Percentiles rank a stretch among this genome's conserved stretches.
These are phyloP conservation scores for Hapalemur alaotrensis DNA, from an alignment of 2,797 vertebrate species.

Conservation along the genomic window DNA sequence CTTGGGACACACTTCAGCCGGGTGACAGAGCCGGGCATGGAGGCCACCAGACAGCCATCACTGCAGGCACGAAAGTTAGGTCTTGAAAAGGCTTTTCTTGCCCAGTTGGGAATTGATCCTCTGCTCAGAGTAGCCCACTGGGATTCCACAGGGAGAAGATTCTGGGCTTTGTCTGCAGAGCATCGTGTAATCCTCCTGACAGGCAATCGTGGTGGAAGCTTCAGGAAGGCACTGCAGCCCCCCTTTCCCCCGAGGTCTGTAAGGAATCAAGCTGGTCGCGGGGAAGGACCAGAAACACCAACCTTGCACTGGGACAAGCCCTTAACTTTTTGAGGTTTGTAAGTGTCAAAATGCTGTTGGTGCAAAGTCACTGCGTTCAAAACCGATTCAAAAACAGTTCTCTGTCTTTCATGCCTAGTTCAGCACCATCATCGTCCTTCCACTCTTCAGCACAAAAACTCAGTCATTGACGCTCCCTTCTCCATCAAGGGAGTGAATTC, in stretches of 20 bases:
- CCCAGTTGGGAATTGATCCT: not conserved
- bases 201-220: not conserved
- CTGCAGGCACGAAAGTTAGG: not conserved
- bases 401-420: not conserved
- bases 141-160: not conserved
- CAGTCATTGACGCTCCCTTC: not conserved
- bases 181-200: not conserved
- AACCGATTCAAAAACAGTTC: not conserved
- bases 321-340: not conserved
- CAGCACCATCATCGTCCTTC: too few species aligned
- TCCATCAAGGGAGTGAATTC: not conserved
- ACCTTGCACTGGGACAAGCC: fast-evolving
- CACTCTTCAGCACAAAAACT: too few species aligned
- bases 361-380: not conserved
- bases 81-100: not conserved
- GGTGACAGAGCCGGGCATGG: not conserved
- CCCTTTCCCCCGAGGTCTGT: not conserved
- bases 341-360: not conserved
- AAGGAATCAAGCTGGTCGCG: not conserved
- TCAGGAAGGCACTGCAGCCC: not conserved
- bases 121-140: not conserved
- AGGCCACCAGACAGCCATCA: not conserved
- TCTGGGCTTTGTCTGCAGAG: not conserved
- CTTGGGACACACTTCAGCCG: not conserved
- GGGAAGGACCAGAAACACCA: not conserved